Evolutionary conservation across 2,113 vertebrate species (phyloP).

Genomic region (Eupsittula cactorum): DNA sequence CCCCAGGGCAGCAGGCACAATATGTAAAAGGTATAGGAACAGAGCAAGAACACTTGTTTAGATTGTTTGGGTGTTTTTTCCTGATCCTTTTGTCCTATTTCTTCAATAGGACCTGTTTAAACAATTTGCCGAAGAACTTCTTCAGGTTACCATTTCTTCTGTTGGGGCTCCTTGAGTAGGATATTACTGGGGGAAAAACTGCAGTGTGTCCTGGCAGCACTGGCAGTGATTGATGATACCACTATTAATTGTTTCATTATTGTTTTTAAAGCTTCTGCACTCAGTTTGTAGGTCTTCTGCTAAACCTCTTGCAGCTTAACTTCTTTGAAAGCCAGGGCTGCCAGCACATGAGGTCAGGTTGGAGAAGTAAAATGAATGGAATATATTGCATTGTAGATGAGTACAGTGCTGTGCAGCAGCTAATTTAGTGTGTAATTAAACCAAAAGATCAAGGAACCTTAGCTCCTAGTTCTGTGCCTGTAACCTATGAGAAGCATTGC

Average conservation of each 20-base stretch:
- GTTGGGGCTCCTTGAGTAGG: not conserved
- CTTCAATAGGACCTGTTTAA: not conserved
- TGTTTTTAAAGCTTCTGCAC: not conserved
- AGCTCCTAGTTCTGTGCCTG: not conserved
- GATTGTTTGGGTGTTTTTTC: not conserved
- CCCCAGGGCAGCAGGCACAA: not conserved
- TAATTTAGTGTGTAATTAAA: not conserved
- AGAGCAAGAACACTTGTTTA: not conserved
- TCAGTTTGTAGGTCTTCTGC: not conserved
- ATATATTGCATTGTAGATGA: not conserved
- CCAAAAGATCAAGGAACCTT: not conserved
- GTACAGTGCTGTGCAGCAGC: not conserved
- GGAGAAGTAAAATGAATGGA: not conserved
- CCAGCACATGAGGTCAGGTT: not conserved
- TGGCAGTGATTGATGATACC: not conserved
- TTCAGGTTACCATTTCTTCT: not conserved
- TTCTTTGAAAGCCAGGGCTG: not conserved
- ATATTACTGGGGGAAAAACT: not conserved
- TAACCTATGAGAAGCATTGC: not conserved
- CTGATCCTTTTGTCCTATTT: constrained; percentile 25
- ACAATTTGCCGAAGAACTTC: not conserved
- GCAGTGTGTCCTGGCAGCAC: not conserved
- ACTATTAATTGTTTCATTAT: not conserved
- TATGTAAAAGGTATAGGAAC: not conserved
- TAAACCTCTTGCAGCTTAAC: not conserved